Evolutionary conservation across 2,888 invertebrate genomes (phyloP), one percentile per base, ranked within the genome.

Genomic region (Nephrocerus scutellatus): DNA sequence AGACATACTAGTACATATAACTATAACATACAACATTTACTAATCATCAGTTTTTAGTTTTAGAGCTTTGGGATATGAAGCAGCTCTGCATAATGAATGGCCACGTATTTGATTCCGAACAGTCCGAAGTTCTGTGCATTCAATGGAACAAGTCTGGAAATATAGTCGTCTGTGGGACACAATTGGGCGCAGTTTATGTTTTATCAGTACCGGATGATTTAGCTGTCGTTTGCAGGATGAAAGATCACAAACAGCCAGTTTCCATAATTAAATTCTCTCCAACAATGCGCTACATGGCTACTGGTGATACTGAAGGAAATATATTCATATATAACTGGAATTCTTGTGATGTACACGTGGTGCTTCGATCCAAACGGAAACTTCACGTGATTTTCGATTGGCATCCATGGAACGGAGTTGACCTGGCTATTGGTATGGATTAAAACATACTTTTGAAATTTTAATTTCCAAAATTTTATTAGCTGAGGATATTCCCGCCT

Each of bases 341-440:
- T 4, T 44, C 46, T 0, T 58, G 50, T 29, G 48, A 51, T 9
- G 45, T 56, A 1, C 43, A 56, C n/a, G 32, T 55, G 3, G 50
- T 48, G 1, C 43, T 64, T 4, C 43, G 47, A 14, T 52, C 59
- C 10, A 52, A 48, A 21, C 46, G 50, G 4, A 42, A 54, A 31
- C 36, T 52, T 10, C 36, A 48, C 5, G 52, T 56, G 6, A 49
- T 58, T 18, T 60, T 70, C 14, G 68, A 68, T 33, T 71, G 70
- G 70, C 71, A 71, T 55, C 71, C 71, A 2, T 71, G 71, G 71
- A 62, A 62, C 14, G 64, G 62, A 15, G 59, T 59, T 3, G 60
- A 69, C 44, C 52, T 71, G 34, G 65, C 60, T 1, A 55, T 70
- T 39, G 52, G 70, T 66, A 46, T n/a, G n/a, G n/a, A n/a, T n/a